Base-by-base conservation (phyloP, 2,113 vertebrate species). In the Chiloscyllium plagiosum region DNA sequence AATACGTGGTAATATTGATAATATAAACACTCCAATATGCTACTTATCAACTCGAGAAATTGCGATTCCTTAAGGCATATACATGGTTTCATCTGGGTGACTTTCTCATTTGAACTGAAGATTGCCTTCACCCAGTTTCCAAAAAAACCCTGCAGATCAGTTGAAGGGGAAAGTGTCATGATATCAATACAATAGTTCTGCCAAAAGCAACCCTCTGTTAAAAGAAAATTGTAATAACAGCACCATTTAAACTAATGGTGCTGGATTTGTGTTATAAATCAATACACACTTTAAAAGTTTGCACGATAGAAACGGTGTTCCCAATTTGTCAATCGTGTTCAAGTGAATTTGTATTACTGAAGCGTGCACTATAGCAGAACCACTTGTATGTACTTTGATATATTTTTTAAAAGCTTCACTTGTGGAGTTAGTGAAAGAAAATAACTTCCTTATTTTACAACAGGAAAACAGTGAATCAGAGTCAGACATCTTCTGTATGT, bases 401-500 rank as follows among this genome's bases (percentile, higher is more conserved):
- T 56, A 7, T 61, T 10, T 52, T 47, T 83, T 95, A 66, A 37
- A 61, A 10, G 17, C 5, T 95, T 85, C 26, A 26, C 0, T 85
- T 86, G 65, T 86, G 65, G 47, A 61, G 69, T 61, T 4, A n/a
- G 33, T 83, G 95, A 56, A 95, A 83, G 56, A 42, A 50, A 26
- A 72, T 95, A n/a, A 47, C 66, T 92, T 95, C 15, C 66, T 96
- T 69, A 96, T 96, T 96, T 96, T 96, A 96, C 26, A 33, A 96
- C 96, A 99, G 99, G 98, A 97, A 1, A 99, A 98, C 96, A 99
- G 99, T 96, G 99, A 99, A 97, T 99, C 99, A 0, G 99, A 99
- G 96, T 99, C 99, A 95, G 99, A 98, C 86, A 98, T 99, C 97
- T 99, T 99, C 97, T 99, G 98, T 96, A 98, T 99, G 98, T 99